A percentile compares a stretch with the other conserved stretches of the same genome.
phyloP scores from a whole-genome alignment of 1,140 invertebrate genomes.

The Acromyrmex charruanus region DNA sequence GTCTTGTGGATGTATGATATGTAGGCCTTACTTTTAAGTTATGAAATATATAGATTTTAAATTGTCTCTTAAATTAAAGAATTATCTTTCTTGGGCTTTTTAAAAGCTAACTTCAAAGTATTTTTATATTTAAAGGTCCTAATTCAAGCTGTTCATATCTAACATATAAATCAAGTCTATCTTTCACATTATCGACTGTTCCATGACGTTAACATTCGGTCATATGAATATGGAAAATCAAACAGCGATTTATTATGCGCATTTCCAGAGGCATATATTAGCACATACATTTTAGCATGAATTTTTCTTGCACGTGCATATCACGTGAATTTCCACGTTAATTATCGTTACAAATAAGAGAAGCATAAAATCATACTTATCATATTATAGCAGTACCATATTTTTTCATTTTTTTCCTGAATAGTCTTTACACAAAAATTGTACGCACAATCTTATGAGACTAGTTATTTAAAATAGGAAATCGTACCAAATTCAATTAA shows the following conservation, averaged over 20 bases:
- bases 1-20: no score
- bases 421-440: neutral
- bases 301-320: neutral
- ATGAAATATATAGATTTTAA: no score
- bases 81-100: neutral
- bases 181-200: constrained; percentile 2
- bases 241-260: neutral
- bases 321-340: neutral
- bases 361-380: neutral
- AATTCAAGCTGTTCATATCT: neutral
- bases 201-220: constrained; percentile 1
- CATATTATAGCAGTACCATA: neutral
- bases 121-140: neutral
- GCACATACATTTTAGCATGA: neutral
- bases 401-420: neutral
- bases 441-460: neutral
- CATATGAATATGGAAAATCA: neutral
- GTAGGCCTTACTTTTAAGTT: no score
- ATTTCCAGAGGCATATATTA: neutral
- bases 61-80: no score
- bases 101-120: neutral
- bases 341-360: constrained; percentile 15
- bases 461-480: neutral
- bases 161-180: constrained; percentile 5
- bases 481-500: constrained; percentile 15